Base-by-base conservation (phyloP, 2,113 vertebrate species). In the Mohoua ochrocephala region DNA sequence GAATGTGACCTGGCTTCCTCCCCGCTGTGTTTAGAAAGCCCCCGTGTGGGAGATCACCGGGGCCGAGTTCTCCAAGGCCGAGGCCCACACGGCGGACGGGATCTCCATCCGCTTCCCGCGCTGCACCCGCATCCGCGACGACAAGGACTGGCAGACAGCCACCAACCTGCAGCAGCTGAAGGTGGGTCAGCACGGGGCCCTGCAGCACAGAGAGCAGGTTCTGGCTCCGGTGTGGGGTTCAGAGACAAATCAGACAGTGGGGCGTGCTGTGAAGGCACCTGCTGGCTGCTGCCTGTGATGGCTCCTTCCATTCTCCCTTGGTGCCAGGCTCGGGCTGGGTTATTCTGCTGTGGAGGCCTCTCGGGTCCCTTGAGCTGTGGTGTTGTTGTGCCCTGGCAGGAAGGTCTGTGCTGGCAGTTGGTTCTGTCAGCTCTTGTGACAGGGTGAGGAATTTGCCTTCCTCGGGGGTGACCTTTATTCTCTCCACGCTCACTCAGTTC, bases 61-160 rank as follows among this genome's bases (percentile, higher is more conserved):
- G 4, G 99, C 99, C 0, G 99, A 99, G 94, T 99, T 99, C 94
- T 99, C 99, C 22, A 98, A 98, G 91, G 99, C 99, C 0, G 99
- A 99, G 94, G 99, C 99, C 67, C 99, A 99, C 97, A 99, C 99
- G 0, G 99, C 99, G 0, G 99, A 99, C 6, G 99, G 99, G 26
- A 99, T 99, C 97, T 99, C 99, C 81, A 99, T 99, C 96, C 99
- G 99, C 88, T 99, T 99, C 85, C 99, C 99, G 26, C 99, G 99
- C 79, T 99, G 99, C 97, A 99, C 99, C 4, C 98, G 99, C 30
- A 98, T 99, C 95, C 98, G 99, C 1, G 98, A 99, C 4, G 99
- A 99, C 97, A 99, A 99, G 85, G 99, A 99, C 98, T 99, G 99
- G 99, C 98, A 98, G 93, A 99, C 94, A 0, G 99, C 99, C 92